These are phyloP conservation scores for Semaprochilodus insignis DNA, from an alignment of 2,797 vertebrate species.

Conservation along the genomic window DNA sequence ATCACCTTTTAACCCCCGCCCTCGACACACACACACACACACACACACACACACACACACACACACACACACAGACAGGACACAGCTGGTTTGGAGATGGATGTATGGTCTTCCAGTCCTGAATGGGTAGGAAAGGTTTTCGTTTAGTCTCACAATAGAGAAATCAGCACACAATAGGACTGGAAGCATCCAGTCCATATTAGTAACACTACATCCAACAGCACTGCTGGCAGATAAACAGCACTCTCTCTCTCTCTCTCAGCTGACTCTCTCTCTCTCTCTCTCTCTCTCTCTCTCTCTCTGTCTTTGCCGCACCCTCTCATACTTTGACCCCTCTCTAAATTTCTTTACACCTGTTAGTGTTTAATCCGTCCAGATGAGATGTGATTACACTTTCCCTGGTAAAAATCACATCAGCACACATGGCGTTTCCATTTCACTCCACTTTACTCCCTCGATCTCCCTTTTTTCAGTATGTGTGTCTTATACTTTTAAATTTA, in stretches of 20 bases:
- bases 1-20: neutral
- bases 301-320: neutral
- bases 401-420: no score
- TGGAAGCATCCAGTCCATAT: constrained; percentile 9
- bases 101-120: neutral
- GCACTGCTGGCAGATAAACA: neutral
- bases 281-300: neutral
- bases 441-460: no score
- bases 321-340: no score
- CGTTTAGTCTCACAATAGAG: neutral
- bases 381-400: no score
- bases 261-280: neutral
- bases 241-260: neutral
- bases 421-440: no score
- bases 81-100: constrained; percentile 31
- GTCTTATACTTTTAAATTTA: no score
- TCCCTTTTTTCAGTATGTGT: no score
- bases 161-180: constrained; percentile 3
- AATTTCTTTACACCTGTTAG: no score
- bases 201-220: neutral
- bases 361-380: no score
- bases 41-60: neutral
- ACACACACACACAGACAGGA: constrained; percentile 1
- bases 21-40: neutral
- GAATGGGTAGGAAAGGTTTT: neutral